A percentile compares a stretch with the other conserved stretches of the same genome.
phyloP scores from a whole-genome alignment of 2,113 vertebrate genomes.

The Melanerpes aurifrons region DNA sequence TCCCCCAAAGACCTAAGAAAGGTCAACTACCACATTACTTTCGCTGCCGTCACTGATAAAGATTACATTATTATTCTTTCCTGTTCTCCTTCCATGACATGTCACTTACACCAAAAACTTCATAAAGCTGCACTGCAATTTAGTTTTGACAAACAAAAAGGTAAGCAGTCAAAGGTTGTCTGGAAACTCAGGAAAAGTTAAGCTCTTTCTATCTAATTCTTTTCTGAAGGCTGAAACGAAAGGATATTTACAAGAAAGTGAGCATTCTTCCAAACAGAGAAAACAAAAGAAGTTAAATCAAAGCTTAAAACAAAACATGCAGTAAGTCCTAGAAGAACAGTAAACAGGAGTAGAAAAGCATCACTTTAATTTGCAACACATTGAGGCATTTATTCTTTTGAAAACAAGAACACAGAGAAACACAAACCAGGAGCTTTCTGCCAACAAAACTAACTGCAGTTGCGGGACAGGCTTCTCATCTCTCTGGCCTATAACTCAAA shows the following conservation, averaged over 20 bases:
- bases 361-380: not conserved
- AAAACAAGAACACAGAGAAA: not conserved
- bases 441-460: fast-evolving
- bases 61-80: not conserved
- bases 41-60: not conserved
- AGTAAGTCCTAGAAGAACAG: not conserved
- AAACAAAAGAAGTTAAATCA: not conserved
- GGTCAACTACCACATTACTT: not conserved
- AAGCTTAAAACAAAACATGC: not conserved
- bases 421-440: not conserved
- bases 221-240: not conserved
- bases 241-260: not conserved
- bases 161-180: not conserved
- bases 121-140: not conserved
- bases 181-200: not conserved
- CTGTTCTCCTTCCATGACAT: not conserved
- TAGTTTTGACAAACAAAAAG: not conserved
- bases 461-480: not conserved
- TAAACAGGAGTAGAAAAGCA: not conserved
- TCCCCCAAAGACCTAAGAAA: not conserved
- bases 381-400: not conserved
- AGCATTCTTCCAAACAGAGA: not conserved
- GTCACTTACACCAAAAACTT: not conserved
- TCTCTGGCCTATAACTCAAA: not conserved
- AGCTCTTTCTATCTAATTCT: not conserved